Conservation (phyloP, 1,140 invertebrate species). For the Bactericera cockerelli region DNA sequence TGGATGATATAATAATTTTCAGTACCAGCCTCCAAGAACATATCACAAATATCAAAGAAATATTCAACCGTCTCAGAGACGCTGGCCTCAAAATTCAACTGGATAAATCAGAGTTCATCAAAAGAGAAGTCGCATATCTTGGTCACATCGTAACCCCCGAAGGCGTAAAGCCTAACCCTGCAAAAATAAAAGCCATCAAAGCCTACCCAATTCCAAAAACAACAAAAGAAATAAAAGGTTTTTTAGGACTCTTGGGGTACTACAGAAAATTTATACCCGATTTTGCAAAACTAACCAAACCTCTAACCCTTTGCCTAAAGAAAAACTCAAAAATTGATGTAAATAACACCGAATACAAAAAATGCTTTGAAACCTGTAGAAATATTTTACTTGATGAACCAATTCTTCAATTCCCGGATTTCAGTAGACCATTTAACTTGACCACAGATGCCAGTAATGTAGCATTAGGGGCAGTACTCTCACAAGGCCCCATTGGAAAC, state of each 20-base stretch:
- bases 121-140: slow-evolving; percentile 27
- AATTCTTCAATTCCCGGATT: slow-evolving; percentile 24
- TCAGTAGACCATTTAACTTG: slow-evolving; percentile 20
- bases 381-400: slow-evolving; percentile 19
- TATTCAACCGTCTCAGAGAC: slow-evolving; percentile 3
- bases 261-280: slow-evolving; percentile 27
- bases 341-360: not conserved
- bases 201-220: slow-evolving; percentile 26
- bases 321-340: slow-evolving; percentile 3
- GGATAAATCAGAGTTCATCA: slow-evolving; percentile 25
- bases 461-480: slow-evolving; percentile 20
- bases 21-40: slow-evolving; percentile 12
- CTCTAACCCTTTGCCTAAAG: slow-evolving; percentile 21
- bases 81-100: slow-evolving; percentile 15
- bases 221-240: slow-evolving; percentile 24
- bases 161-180: slow-evolving; percentile 26
- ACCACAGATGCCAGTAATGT: slow-evolving; percentile 19
- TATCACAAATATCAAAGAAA: slow-evolving; percentile 6
- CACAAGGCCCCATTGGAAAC: slow-evolving; percentile 19
- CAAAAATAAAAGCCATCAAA: slow-evolving; percentile 26
- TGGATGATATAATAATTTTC: slow-evolving; percentile 19
- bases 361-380: slow-evolving; percentile 28
- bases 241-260: slow-evolving; percentile 26
- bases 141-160: slow-evolving; percentile 27
- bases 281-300: slow-evolving; percentile 22